Percentiles rank a stretch among this genome's conserved stretches.
Conservation (phyloP, 2,797 vertebrate species). For the Mastacembelus armatus region DNA sequence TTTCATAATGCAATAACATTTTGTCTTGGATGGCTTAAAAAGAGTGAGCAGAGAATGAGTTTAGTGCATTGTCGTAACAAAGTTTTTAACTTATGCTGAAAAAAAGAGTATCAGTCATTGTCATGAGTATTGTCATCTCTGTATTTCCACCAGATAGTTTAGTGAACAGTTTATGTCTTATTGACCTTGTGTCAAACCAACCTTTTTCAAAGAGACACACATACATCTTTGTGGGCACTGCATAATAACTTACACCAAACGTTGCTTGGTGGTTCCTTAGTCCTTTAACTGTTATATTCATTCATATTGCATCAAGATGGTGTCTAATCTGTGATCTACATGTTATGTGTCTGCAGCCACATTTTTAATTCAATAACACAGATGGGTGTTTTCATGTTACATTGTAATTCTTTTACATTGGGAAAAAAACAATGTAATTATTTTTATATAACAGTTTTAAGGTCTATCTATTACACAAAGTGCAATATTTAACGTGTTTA, state of each 20-base stretch:
- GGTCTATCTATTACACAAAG: not conserved
- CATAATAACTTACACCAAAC: not conserved
- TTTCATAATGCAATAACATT: conserved; percentile 8
- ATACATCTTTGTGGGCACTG: not conserved
- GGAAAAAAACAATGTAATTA: too few species aligned
- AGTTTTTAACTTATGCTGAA: too few species aligned
- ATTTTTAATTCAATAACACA: too few species aligned
- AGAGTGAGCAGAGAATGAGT: not conserved
- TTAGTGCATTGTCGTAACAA: too few species aligned
- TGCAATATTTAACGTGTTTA: not conserved
- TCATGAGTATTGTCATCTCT: not conserved
- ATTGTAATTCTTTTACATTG: too few species aligned
- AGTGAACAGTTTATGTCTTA: too few species aligned
- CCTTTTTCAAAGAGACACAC: too few species aligned
- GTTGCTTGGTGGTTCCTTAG: not conserved
- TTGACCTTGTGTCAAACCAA: too few species aligned
- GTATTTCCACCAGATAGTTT: not conserved
- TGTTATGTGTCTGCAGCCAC: not conserved
- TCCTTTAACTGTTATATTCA: not conserved
- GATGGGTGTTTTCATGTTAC: too few species aligned
- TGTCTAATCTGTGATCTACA: not conserved
- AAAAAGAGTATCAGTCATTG: not conserved
- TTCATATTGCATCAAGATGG: not conserved
- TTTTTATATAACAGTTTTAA: not conserved
- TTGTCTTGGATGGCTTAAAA: conserved; percentile 15